Evolutionary conservation across 2,888 invertebrate species (phyloP).

Genomic region (Tillus elongatus): DNA sequence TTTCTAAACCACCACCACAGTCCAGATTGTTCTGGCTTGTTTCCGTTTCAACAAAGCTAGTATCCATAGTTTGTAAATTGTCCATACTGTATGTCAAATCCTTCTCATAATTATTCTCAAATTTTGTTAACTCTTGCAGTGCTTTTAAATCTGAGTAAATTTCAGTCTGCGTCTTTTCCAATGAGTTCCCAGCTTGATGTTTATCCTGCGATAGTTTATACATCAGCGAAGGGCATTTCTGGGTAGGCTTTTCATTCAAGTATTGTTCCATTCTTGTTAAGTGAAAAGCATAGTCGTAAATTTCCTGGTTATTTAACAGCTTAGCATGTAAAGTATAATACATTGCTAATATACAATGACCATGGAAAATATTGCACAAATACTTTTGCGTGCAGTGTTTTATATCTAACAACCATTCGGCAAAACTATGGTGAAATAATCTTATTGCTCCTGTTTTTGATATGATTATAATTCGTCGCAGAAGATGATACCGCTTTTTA

Average conservation of each 20-base stretch:
- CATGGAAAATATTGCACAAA: conserved; percentile 76
- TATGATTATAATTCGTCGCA: conserved; percentile 55
- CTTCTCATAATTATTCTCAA: conserved; percentile 31
- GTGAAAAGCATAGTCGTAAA: conserved; percentile 64
- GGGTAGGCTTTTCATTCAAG: conserved; percentile 41
- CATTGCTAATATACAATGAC: conserved; percentile 82
- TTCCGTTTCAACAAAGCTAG: conserved; percentile 34
- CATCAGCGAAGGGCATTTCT: conserved; percentile 39
- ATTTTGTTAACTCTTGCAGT: conserved; percentile 32
- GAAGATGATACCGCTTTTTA: conserved; percentile 63
- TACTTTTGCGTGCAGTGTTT: conserved; percentile 95
- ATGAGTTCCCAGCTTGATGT: conserved; percentile 26
- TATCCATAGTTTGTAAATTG: conserved; percentile 28
- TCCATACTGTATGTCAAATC: conserved; percentile 28
- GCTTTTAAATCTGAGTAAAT: conserved; percentile 39
- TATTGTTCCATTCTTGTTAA: conserved; percentile 60
- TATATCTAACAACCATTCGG: conserved; percentile 92
- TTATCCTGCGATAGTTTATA: conserved; percentile 34
- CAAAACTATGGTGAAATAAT: conserved; percentile 90
- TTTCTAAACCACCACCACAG: no score
- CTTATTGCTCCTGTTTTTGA: conserved; percentile 53
- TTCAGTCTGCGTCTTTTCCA: conserved; percentile 37
- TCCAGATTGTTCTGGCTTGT: conserved; percentile 30
- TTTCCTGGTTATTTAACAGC: conserved; percentile 61
- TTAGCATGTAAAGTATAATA: conserved; percentile 65